Evolutionary conservation across 2,797 vertebrate genomes (phyloP).

Genomic region (Heliangelus exortis): DNA sequence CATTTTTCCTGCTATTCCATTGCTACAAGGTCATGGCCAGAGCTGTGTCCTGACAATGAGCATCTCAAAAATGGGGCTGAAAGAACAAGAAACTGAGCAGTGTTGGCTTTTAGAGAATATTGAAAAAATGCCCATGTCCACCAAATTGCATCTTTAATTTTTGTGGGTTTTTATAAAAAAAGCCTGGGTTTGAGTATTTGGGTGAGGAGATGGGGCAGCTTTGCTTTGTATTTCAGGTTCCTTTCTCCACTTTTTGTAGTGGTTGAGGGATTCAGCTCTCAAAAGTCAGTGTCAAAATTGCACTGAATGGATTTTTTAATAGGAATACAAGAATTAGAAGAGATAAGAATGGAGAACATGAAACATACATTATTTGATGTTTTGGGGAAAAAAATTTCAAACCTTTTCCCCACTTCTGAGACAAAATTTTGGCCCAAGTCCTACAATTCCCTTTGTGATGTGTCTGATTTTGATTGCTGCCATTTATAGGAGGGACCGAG

Average conservation of each 20-base stretch:
- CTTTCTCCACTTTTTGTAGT: background rate
- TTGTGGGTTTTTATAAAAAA: background rate
- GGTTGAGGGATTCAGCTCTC: background rate
- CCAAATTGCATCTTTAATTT: background rate
- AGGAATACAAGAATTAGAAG: background rate
- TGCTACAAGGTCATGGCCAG: background rate
- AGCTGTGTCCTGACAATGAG: background rate
- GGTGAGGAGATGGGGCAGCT: background rate
- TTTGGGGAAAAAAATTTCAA: background rate
- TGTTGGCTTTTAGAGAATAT: background rate
- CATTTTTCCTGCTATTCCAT: background rate
- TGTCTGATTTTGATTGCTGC: slow-evolving; percentile 10
- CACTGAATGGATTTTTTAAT: background rate
- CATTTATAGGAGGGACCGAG: background rate
- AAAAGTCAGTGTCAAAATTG: background rate
- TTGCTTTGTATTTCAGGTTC: background rate
- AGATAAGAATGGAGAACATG: background rate
- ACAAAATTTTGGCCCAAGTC: background rate
- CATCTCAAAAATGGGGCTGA: background rate
- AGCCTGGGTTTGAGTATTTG: background rate
- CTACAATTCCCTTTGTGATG: background rate
- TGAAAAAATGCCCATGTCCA: accelerated
- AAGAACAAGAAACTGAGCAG: background rate
- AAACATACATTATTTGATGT: background rate
- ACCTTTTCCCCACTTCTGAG: background rate